Evolutionary conservation across 2,888 invertebrate genomes (phyloP).

Genomic region (Pammene fasciana): DNA sequence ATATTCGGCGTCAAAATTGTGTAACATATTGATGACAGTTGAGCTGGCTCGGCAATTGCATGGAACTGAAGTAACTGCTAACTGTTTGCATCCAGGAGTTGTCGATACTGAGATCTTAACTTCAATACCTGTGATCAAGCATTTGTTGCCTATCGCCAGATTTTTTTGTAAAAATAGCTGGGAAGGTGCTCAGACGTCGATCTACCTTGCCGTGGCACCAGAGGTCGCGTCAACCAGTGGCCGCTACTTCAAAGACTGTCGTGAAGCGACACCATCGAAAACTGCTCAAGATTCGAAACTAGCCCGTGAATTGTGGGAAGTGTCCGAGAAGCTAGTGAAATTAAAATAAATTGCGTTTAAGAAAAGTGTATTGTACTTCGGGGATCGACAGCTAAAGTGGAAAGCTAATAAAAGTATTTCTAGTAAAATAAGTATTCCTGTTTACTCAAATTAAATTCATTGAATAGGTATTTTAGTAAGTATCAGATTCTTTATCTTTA

Average conservation of each 20-base stretch:
- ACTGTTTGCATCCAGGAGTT: constrained; percentile 92
- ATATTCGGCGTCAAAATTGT: constrained; percentile 86
- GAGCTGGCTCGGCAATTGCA: constrained; percentile 87
- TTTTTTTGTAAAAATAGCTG: constrained; percentile 34
- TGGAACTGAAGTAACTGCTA: constrained; percentile 88
- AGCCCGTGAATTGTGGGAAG: constrained; percentile 49
- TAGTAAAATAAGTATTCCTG: too few species aligned
- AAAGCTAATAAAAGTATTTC: too few species aligned
- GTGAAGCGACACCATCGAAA: constrained; percentile 61
- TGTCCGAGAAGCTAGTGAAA: constrained; percentile 23
- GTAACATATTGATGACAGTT: constrained; percentile 88
- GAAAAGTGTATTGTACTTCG: too few species aligned
- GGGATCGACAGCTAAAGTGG: too few species aligned
- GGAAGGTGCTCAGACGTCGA: constrained; percentile 58
- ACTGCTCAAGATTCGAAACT: constrained; percentile 68
- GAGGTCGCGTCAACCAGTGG: constrained; percentile 79
- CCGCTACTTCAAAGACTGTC: constrained; percentile 80
- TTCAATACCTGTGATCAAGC: background rate
- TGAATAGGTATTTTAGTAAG: too few species aligned
- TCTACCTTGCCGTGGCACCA: constrained; percentile 69
- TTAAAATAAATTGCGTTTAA: constrained; percentile 9
- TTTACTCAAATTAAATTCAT: too few species aligned
- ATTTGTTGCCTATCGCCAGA: constrained; percentile 2
- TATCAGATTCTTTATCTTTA: too few species aligned
- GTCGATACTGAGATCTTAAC: constrained; percentile 85